Base-by-base conservation (phyloP, 2,113 vertebrate genomes). In the Aptenodytes patagonicus region DNA sequence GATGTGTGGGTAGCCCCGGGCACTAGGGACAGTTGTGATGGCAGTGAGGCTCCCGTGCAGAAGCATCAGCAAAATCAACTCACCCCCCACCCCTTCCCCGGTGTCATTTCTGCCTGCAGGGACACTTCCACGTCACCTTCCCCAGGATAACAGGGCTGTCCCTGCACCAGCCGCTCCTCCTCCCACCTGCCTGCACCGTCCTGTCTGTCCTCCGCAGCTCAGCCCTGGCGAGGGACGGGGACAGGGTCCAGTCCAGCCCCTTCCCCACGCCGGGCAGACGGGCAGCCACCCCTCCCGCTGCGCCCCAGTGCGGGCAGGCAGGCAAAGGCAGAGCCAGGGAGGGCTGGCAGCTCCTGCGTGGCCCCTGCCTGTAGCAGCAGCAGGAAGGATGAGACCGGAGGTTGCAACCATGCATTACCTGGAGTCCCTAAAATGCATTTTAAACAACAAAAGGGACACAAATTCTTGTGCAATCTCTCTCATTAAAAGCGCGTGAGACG, bases 401-500 rank as follows among this genome's bases (percentile, higher is more conserved):
- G 4, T 9, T 4, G 1, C 18, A 78, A 10, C 34, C 25, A 6
- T 5, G 20, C 7, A 0, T 9, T 32, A 13, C 17, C 25, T 3
- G 12, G 11, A 62, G 34, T 10, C 77, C 19, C n/a, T 7, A 7
- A 88, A 86, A n/a, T 4, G 4, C 13, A 4, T 40, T 32, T 64
- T 36, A 6, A 42, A 9, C 31, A 7, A 11, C 13, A 32, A 36
- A 66, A 57, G 3, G 7, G 3, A 2, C 78, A 34, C 40, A 40
- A 42, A 65, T 20, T 42, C 42, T 7, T 8, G 11, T 6, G 6
- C 60, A 5, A 11, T 1, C 6, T 62, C 31, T 32, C 6, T 58
- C 34, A 1, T 4, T 8, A 1, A 1, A 15, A 21, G 28, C 8
- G 29, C 2, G 1, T 2, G 16, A 69, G 31, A 34, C 0, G 2